A percentile compares a stretch with the other conserved stretches of the same genome.
These are phyloP conservation scores for Anarrhichthys ocellatus DNA, from an alignment of 2,113 vertebrate genomes.

Conservation along the genomic window DNA sequence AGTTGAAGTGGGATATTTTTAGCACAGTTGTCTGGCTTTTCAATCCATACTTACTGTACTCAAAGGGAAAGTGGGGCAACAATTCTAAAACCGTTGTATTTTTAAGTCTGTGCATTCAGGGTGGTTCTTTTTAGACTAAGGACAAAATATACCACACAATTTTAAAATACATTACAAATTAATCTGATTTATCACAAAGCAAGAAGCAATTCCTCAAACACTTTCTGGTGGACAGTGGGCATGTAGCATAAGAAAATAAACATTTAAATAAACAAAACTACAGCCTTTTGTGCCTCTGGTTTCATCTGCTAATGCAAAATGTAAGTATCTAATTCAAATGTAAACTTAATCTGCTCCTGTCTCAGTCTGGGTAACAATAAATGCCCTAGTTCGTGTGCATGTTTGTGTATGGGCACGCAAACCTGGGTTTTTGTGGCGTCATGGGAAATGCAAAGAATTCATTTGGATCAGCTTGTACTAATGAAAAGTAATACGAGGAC, in stretches of 20 bases:
- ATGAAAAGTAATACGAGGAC: conserved; percentile 17
- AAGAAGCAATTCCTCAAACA: not conserved
- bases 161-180: not conserved
- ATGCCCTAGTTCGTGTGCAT: conserved; percentile 42
- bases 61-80: conserved; percentile 30
- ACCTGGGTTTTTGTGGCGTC: conserved; percentile 7
- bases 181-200: not conserved
- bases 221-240: not conserved
- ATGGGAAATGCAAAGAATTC: conserved; percentile 50
- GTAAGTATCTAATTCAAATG: conserved; percentile 33
- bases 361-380: conserved; percentile 38
- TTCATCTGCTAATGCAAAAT: conserved; percentile 13
- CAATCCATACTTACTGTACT: conserved; percentile 60
- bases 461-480: conserved; percentile 37
- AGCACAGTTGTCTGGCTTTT: conserved; percentile 58
- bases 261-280: conserved; percentile 5
- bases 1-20: conserved; percentile 65
- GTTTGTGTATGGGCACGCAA: not conserved
- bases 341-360: conserved; percentile 40
- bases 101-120: not conserved
- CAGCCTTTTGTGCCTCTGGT: not conserved
- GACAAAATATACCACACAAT: not conserved
- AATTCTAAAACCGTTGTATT: conserved; percentile 7
- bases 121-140: not conserved
- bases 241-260: not conserved